Evolutionary conservation across 2,113 vertebrate species (phyloP), one percentile per base, ranked within the genome.

Genomic region (Heliornis fulica): DNA sequence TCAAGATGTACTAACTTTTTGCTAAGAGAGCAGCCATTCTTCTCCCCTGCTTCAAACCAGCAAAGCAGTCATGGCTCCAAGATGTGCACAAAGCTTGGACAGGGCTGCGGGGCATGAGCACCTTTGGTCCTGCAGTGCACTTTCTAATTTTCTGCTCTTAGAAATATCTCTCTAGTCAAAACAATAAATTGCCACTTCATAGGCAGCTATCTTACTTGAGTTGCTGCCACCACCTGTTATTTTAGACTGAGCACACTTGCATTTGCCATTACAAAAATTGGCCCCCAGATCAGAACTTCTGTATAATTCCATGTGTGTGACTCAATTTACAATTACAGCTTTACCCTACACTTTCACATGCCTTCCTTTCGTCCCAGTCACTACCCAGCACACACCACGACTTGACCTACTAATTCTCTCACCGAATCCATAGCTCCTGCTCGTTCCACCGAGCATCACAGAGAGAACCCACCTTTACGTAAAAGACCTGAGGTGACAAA

Each of bases 401-500:
- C 43, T 2, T 53, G 54, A 94, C 85, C 79, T 88, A 75, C 43
- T 81, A 83, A 94, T 81, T 74, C 81, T 75, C 50, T 68, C 63
- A 4, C 29, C 0, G 1, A 63, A 43, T 48, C 71, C 68, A 15
- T 13, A 66, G 63, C 82, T 78, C 76, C 78, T 85, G 75, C 61
- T 50, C 20, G 7, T 74, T 63, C 82, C 85, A 34, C 1, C 5
- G 59, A 77, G 54, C 75, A 59, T 9, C 1, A 0, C 1, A 7
- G 46, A 53, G 79, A 59, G 59, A 65, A 76, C 48, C 54, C 1
- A 28, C 15, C 84, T 91, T 63, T 26, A 70, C 8, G 2, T 31
- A 70, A 63, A n/a, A 90, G 72, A 61, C 59, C 71, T 32, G 64
- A 71, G 60, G 41, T 83, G 83, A 93, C 88, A 93, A 80, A 91